These are phyloP conservation scores for Nomada ferruginata DNA, from an alignment of 2,888 invertebrate genomes.

Conservation along the genomic window DNA sequence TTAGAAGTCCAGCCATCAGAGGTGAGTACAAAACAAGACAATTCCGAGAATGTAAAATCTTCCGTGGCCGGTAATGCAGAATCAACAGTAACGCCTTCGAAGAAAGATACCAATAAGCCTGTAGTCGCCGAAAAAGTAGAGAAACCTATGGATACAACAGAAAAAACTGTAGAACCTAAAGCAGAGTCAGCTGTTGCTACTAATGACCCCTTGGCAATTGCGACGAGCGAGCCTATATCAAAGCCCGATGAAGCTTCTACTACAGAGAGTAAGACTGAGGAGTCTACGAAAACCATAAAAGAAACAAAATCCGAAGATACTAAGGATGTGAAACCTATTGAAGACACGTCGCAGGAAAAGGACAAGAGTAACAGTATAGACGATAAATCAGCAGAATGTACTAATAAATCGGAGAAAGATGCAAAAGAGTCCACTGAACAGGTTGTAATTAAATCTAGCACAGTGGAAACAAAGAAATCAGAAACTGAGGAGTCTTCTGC, in stretches of 20 bases:
- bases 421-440: constrained; percentile 48
- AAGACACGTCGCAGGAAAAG: constrained; percentile 43
- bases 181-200: constrained; percentile 29
- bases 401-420: constrained; percentile 47
- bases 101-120: constrained; percentile 51
- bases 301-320: constrained; percentile 54
- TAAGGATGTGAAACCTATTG: constrained; percentile 53
- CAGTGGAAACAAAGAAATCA: constrained; percentile 34
- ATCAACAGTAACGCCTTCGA: constrained; percentile 20
- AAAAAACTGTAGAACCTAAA: constrained; percentile 51
- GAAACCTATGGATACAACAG: constrained; percentile 43
- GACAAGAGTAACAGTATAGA: constrained; percentile 37
- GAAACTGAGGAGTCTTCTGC: constrained; percentile 45
- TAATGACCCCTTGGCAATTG: constrained; percentile 47
- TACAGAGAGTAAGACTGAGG: constrained; percentile 72
- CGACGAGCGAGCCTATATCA: constrained; percentile 51
- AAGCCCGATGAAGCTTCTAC: constrained; percentile 49
- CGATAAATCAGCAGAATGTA: constrained; percentile 55
- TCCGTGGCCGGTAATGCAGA: constrained; percentile 30
- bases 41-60: constrained; percentile 43
- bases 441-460: constrained; percentile 41
- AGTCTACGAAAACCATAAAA: constrained; percentile 40
- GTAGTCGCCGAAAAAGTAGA: constrained; percentile 44
- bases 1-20: constrained; percentile 41
- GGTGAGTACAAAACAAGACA: constrained; percentile 49